These are phyloP conservation scores for Threskiornis aethiopicus DNA, from an alignment of 2,797 vertebrate genomes.

Conservation along the genomic window DNA sequence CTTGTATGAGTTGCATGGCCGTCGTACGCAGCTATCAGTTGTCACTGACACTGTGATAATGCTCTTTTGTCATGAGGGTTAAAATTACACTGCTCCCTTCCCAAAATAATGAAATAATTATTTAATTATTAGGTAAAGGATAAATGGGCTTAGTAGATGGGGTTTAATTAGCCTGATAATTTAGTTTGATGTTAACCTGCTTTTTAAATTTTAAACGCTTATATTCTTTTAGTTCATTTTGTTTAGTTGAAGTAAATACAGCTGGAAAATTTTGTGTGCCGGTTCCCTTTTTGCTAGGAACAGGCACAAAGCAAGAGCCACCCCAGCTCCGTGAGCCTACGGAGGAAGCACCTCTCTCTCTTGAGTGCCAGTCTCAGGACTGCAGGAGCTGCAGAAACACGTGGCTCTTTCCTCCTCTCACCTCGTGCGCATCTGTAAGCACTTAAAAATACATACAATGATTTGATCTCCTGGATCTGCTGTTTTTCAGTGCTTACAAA, in stretches of 20 bases:
- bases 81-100: neutral
- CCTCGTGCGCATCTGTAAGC: neutral
- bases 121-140: neutral
- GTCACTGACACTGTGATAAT: neutral
- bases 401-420: neutral
- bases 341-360: neutral
- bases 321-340: no score
- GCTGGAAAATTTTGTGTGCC: neutral
- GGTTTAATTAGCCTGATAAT: neutral
- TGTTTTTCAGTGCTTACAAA: neutral
- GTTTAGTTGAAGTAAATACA: neutral
- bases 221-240: neutral
- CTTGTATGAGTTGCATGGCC: accelerated
- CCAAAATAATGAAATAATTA: neutral
- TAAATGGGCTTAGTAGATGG: neutral
- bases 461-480: neutral
- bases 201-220: neutral
- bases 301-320: neutral
- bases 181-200: neutral
- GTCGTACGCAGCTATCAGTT: neutral
- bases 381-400: neutral
- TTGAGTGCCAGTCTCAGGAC: neutral
- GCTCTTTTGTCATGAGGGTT: neutral
- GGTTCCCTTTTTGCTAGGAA: neutral
- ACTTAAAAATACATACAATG: neutral